These are phyloP conservation scores for Morpho achilles DNA, from an alignment of 2,888 invertebrate genomes.

Conservation along the genomic window DNA sequence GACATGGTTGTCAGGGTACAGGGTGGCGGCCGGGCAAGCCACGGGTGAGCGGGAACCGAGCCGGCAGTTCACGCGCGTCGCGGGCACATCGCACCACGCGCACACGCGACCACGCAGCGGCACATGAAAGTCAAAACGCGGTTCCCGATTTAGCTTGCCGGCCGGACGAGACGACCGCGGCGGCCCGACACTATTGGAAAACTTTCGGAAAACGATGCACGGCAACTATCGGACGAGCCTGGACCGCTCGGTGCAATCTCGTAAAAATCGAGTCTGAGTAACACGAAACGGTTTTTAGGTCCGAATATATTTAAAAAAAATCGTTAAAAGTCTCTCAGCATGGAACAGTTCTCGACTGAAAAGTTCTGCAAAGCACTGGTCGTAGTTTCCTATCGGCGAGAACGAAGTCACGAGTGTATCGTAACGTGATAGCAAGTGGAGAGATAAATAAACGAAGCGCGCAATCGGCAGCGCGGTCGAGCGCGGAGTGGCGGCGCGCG, in stretches of 20 bases:
- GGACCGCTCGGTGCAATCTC: slow-evolving; percentile 18
- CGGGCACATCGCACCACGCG: slow-evolving; percentile 76
- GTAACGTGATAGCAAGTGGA: slow-evolving; percentile 45
- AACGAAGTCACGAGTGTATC: slow-evolving; percentile 63
- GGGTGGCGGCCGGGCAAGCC: slow-evolving; percentile 90
- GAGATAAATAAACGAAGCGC: slow-evolving; percentile 58
- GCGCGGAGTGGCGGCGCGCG: slow-evolving; percentile 72
- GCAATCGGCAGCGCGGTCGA: slow-evolving; percentile 71
- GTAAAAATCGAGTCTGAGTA: slow-evolving; percentile 32
- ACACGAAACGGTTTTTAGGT: slow-evolving; percentile 28
- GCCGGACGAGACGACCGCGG: slow-evolving; percentile 57
- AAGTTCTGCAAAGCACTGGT: slow-evolving; percentile 24
- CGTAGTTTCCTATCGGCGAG: slow-evolving; percentile 33
- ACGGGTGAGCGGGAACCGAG: slow-evolving; percentile 81
- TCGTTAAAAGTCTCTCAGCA: slow-evolving; percentile 4
- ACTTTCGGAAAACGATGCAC: slow-evolving; percentile 22
- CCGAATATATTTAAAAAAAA: slow-evolving; percentile 7
- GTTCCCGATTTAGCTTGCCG: slow-evolving; percentile 73
- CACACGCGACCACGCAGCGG: slow-evolving; percentile 71
- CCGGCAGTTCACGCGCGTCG: slow-evolving; percentile 73
- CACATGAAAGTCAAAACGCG: slow-evolving; percentile 78
- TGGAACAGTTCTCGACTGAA: slow-evolving; percentile 15
- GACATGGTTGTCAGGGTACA: slow-evolving; percentile 88
- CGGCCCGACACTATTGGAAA: slow-evolving; percentile 30
- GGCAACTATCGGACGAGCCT: slow-evolving; percentile 26